phyloP scores from a whole-genome alignment of 2,888 invertebrate genomes.

The Lepidochrysops patricia region DNA sequence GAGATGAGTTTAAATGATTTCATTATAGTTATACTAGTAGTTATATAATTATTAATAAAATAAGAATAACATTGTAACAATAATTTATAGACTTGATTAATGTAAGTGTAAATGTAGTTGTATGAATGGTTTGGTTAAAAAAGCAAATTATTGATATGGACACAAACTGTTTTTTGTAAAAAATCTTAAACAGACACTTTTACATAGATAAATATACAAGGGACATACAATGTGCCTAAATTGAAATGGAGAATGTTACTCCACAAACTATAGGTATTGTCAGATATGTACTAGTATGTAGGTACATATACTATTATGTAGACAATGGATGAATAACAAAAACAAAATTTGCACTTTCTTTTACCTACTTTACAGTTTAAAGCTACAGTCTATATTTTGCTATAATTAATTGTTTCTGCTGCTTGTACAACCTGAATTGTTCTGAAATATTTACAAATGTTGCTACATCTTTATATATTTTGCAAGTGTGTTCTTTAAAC shows the following conservation, averaged over 20 bases:
- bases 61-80: conserved; percentile 31
- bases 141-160: conserved; percentile 7
- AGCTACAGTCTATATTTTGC: neutral
- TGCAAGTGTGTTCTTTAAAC: neutral
- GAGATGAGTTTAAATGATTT: conserved; percentile 9
- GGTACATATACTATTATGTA: too few relatives aligned
- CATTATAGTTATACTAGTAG: conserved; percentile 15
- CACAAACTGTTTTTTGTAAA: conserved; percentile 15
- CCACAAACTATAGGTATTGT: neutral
- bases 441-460: neutral
- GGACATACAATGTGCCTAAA: neutral
- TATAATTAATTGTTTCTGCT: neutral
- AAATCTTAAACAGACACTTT: neutral
- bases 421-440: neutral
- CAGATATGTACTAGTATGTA: neutral
- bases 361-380: neutral
- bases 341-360: neutral
- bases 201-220: neutral
- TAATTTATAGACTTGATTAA: conserved; percentile 34
- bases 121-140: conserved; percentile 9
- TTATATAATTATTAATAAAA: conserved; percentile 19
- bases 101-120: conserved; percentile 25
- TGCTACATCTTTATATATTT: neutral
- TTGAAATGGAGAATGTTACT: neutral
- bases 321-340: neutral